A percentile compares a stretch with the other conserved stretches of the same genome.
phyloP scores from a whole-genome alignment of 2,797 vertebrate species.

The Bradypus variegatus region DNA sequence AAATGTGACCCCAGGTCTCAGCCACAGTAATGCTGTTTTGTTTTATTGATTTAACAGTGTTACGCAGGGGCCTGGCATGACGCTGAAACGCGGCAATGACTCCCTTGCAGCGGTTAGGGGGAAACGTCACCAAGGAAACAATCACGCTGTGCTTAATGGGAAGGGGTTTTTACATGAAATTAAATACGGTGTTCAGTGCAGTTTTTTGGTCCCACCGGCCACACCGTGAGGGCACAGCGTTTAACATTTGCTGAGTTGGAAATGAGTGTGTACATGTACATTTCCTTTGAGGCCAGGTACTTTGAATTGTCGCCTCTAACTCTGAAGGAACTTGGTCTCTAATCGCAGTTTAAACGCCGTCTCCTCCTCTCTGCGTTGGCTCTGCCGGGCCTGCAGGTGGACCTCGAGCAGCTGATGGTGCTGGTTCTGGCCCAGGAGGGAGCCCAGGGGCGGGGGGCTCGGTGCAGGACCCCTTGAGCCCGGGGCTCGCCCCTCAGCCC shows the following conservation, averaged over 20 bases:
- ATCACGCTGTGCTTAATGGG: neutral
- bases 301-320: neutral
- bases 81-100: fast-evolving
- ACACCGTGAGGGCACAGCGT: neutral
- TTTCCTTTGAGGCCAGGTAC: neutral
- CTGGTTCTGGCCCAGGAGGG: too few relatives aligned
- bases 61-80: fast-evolving
- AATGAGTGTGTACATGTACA: neutral
- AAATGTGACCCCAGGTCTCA: neutral
- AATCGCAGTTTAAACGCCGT: neutral
- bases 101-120: neutral
- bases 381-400: neutral
- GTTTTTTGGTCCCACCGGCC: neutral
- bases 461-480: neutral
- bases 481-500: neutral
- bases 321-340: neutral
- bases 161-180: slow-evolving; percentile 8
- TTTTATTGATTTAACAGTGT: too few relatives aligned
- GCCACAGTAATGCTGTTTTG: too few relatives aligned
- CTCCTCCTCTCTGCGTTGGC: neutral
- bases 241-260: neutral
- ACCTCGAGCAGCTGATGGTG: neutral
- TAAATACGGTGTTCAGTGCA: neutral
- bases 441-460: too few relatives aligned
- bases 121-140: neutral